phyloP scores from a whole-genome alignment of 2,797 vertebrate species.

The Myotis planiceps region DNA sequence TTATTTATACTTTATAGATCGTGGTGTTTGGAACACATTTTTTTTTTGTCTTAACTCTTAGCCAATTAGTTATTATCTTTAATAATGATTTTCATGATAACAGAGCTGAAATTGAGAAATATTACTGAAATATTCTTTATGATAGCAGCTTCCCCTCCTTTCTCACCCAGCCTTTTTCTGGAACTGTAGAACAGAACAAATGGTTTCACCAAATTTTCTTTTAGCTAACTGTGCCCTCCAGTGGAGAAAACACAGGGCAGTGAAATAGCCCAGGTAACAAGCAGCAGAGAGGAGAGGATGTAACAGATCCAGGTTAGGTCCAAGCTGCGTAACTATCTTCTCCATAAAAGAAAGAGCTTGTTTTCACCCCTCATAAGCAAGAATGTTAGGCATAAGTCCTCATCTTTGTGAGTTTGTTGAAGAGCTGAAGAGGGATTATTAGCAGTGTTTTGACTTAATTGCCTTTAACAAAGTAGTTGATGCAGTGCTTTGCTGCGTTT shows the following conservation, averaged over 20 bases:
- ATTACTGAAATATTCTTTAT: background rate
- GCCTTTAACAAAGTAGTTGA: background rate
- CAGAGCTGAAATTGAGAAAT: constrained; percentile 26
- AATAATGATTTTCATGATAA: constrained; percentile 44
- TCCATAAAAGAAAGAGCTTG: background rate
- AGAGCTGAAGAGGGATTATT: background rate
- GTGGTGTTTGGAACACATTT: background rate
- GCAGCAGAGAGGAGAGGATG: background rate
- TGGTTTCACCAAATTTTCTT: constrained; percentile 63
- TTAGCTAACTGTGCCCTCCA: constrained; percentile 78
- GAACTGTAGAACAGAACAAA: constrained; percentile 47
- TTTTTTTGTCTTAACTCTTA: background rate
- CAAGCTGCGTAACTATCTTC: background rate
- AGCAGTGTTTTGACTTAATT: background rate
- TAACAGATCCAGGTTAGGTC: background rate
- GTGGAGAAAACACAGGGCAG: constrained; percentile 70
- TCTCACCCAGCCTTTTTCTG: constrained; percentile 3
- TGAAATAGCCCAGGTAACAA: constrained; percentile 16
- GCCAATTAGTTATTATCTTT: constrained; percentile 47
- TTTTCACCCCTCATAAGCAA: background rate
- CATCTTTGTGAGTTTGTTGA: constrained; percentile 2
- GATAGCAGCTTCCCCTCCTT: constrained; percentile 10
- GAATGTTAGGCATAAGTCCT: background rate
- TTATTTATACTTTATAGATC: constrained; percentile 39
- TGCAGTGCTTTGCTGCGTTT: background rate